phyloP scores from a whole-genome alignment of 2,113 vertebrate species.

The Platysternon megacephalum region DNA sequence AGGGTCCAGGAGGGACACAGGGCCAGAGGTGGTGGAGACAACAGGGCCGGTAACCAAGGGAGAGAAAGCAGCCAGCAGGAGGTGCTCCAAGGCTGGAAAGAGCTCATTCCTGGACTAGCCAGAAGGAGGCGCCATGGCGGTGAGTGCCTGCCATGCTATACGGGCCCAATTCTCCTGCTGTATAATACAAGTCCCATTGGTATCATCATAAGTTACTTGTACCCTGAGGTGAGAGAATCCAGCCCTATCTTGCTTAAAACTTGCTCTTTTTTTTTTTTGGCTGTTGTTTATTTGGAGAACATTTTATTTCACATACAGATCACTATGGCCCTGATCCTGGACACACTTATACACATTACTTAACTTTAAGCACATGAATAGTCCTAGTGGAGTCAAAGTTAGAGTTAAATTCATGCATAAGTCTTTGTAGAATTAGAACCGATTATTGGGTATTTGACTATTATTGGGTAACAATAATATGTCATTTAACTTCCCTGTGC shows the following conservation, averaged over 20 bases:
- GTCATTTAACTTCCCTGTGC: not conserved
- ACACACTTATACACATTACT: not conserved
- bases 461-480: not conserved
- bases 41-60: no score
- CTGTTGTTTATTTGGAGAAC: not conserved
- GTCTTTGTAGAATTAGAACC: not conserved
- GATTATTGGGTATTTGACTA: not conserved
- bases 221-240: not conserved
- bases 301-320: not conserved
- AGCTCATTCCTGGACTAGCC: no score
- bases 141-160: no score
- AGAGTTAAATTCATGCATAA: not conserved
- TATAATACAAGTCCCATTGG: not conserved
- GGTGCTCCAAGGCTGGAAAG: no score
- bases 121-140: no score
- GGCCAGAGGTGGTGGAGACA: no score
- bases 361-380: not conserved
- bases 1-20: no score
- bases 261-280: not conserved
- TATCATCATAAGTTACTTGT: not conserved
- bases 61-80: no score
- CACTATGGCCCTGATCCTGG: not conserved
- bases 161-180: not conserved
- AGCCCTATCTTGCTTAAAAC: not conserved
- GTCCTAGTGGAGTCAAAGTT: not conserved